Percentiles rank a stretch among this genome's conserved stretches.
phyloP scores from a whole-genome alignment of 2,888 invertebrate species.

The Sialis lutaria region DNA sequence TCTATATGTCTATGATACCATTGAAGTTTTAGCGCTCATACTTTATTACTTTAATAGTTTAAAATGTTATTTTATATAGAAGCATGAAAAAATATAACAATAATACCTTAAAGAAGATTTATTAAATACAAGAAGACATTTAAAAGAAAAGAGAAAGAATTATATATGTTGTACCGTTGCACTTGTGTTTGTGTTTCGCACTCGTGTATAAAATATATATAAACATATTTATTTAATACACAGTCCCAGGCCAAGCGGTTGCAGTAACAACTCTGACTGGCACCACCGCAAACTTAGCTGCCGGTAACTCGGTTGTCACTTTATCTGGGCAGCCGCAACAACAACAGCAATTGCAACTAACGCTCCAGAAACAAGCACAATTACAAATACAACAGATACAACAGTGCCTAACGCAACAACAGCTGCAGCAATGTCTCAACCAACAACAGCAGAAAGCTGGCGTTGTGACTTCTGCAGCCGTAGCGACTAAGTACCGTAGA shows the following conservation, averaged over 20 bases:
- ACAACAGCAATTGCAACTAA: slow-evolving; percentile 14
- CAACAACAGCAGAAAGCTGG: slow-evolving; percentile 16
- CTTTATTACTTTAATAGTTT: too few relatives aligned
- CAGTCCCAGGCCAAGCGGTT: neutral
- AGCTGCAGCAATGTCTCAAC: slow-evolving; percentile 21
- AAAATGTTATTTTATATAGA: too few relatives aligned
- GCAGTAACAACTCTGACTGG: neutral
- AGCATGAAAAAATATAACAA: too few relatives aligned
- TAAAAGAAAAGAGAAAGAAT: too few relatives aligned
- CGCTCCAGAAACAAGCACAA: slow-evolving; percentile 21
- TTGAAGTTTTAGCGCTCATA: too few relatives aligned
- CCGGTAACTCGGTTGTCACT: slow-evolving; percentile 8
- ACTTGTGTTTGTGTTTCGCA: too few relatives aligned
- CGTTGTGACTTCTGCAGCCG: slow-evolving; percentile 13
- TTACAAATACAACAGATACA: slow-evolving; percentile 22
- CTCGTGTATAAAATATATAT: too few relatives aligned
- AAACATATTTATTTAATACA: too few relatives aligned
- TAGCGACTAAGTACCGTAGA: slow-evolving; percentile 21
- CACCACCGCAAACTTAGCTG: neutral
- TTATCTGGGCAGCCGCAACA: slow-evolving; percentile 9
- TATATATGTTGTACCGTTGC: too few relatives aligned
- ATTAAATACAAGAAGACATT: too few relatives aligned
- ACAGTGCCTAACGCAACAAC: slow-evolving; percentile 20
- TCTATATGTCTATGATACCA: too few relatives aligned
- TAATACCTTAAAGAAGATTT: too few relatives aligned